Conservation (phyloP, 2,113 vertebrate genomes). For the Rhabdornis inornatus region DNA sequence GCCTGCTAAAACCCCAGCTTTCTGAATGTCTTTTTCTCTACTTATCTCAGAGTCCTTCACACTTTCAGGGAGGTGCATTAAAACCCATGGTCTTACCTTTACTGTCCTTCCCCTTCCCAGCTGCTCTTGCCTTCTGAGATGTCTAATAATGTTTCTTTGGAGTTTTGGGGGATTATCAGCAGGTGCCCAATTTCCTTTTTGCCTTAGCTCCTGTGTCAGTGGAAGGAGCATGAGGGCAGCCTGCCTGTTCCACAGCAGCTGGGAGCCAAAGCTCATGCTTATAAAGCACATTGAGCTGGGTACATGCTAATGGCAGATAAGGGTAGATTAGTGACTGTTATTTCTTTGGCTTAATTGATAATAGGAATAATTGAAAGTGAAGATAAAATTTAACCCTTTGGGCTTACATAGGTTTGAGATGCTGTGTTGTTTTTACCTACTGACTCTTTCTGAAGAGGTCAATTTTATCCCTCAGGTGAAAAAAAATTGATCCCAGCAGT, state of each 20-base stretch:
- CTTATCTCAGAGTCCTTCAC: not conserved
- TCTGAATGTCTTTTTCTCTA: not conserved
- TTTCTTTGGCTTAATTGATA: slow-evolving; percentile 20
- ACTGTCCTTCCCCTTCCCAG: not conserved
- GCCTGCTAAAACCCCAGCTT: not conserved
- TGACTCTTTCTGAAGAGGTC: not conserved
- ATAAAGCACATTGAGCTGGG: not conserved
- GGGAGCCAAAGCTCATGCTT: not conserved
- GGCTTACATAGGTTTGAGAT: not conserved
- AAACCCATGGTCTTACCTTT: not conserved
- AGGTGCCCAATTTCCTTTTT: not conserved
- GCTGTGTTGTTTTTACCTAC: not conserved
- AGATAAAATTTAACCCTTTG: not conserved
- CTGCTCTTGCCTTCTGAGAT: not conserved
- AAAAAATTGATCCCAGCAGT: not conserved
- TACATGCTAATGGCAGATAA: not conserved
- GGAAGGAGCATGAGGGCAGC: not conserved
- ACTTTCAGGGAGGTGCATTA: not conserved
- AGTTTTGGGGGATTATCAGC: not conserved
- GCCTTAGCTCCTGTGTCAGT: not conserved
- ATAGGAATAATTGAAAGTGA: not conserved
- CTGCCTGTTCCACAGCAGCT: not conserved
- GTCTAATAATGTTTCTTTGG: not conserved
- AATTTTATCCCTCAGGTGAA: not conserved
- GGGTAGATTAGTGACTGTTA: not conserved